Evolutionary conservation across 2,888 invertebrate genomes (phyloP), one percentile per base, ranked within the genome.

Genomic region (Lypha dubia): DNA sequence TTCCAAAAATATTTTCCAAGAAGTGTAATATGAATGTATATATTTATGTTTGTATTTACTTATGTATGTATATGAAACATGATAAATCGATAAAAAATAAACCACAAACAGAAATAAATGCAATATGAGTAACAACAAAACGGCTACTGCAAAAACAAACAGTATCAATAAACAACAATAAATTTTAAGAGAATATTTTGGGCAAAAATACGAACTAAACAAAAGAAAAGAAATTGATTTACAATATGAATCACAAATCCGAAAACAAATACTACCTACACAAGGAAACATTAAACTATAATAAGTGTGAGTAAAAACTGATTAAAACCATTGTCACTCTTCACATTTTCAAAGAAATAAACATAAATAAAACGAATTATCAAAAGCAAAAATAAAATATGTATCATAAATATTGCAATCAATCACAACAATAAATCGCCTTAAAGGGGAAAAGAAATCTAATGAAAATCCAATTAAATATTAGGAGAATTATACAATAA

Each of bases 121-220:
- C 53, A 46, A 28, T 65, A 65, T 60, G 17, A 46, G 15, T 60
- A 49, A 49, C 6, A 32, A 24, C 15, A 28, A 71, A 71, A 49
- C 28, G 44, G 13, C 51, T 28, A 24, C 53, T 35, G 41, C 15
- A 65, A 51, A 41, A 56, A 49, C 38, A 41, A 71, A 22, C 9
- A 24, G 15, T 24, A 53, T 24, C 53, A n/a, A 24, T 53, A 53
- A 53, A 24, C 53, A 53, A 53, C 24, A 49, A 49, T 2, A 20
- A 1, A 51, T 53, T 24, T 53, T 53, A 13, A 53, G 5, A 24
- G 13, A 53, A 28, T 53, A 53, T 53, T 53, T 53, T 51, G 22
- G 15, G 9, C 8, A 49, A 53, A 53, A 53, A 15, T 24, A 28
- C 53, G 5, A 53, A 53, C 24, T 15, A 15, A 24, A 53, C 53